These are phyloP conservation scores for Eristalis intricaria DNA, from an alignment of 2,888 invertebrate genomes.

Conservation along the genomic window DNA sequence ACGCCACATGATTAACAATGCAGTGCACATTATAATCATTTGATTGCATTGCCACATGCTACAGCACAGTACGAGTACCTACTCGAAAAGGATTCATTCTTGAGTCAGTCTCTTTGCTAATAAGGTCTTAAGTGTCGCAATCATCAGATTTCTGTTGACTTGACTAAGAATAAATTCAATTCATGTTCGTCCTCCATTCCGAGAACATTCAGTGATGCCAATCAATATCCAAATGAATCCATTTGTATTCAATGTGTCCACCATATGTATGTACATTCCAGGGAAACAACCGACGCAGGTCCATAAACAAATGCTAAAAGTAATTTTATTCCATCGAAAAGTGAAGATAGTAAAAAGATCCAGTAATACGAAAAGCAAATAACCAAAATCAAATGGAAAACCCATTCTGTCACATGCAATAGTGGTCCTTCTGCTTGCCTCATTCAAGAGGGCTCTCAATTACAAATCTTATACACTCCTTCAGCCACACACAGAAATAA, in stretches of 20 bases:
- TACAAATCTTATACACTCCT: conserved; percentile 28
- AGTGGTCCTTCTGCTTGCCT: conserved; percentile 47
- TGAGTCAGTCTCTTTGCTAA: not conserved
- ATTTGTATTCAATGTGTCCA: conserved; percentile 64
- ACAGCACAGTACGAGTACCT: not conserved
- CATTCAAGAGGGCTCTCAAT: conserved; percentile 58
- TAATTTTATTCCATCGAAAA: conserved; percentile 45
- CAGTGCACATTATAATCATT: not conserved
- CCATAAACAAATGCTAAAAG: conserved; percentile 56
- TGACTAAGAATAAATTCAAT: conserved; percentile 40
- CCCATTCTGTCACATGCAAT: conserved; percentile 50
- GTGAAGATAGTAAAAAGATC: conserved; percentile 17
- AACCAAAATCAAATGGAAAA: conserved; percentile 49
- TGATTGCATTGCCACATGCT: not conserved
- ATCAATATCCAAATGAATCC: conserved; percentile 56
- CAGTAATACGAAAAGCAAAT: conserved; percentile 34
- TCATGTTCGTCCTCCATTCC: conserved; percentile 18
- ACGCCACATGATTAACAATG: not conserved
- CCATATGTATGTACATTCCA: conserved; percentile 13
- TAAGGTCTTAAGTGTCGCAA: not conserved
- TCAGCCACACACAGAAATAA: conserved; percentile 31
- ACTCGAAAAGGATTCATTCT: not conserved
- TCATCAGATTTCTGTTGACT: conserved; percentile 29
- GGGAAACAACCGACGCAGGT: conserved; percentile 23
- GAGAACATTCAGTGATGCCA: conserved; percentile 13